Conservation (phyloP, 2,113 vertebrate species). For the Peromyscus californicus region DNA sequence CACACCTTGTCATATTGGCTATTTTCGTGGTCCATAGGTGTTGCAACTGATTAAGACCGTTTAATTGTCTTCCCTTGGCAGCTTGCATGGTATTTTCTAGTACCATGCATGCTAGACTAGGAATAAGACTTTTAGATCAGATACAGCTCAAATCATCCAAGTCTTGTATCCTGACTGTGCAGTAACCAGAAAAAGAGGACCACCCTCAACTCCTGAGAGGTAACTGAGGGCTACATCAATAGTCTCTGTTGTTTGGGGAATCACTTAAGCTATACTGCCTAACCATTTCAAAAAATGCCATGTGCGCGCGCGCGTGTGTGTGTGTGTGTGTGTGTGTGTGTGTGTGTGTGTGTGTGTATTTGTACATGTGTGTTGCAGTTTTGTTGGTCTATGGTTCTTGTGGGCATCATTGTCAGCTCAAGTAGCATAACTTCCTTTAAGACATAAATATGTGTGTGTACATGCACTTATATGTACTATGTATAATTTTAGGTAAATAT, state of each 20-base stretch:
- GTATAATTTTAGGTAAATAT: background rate
- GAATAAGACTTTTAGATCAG: background rate
- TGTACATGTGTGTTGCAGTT: background rate
- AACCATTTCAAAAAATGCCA: background rate
- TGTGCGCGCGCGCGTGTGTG: too few relatives aligned
- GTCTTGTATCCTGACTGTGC: background rate
- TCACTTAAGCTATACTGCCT: background rate
- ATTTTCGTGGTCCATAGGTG: background rate
- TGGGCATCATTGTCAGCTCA: background rate
- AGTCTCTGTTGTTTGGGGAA: background rate
- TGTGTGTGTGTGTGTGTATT: background rate
- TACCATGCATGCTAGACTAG: background rate
- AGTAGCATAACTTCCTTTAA: background rate
- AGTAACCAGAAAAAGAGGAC: background rate
- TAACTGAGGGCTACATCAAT: background rate
- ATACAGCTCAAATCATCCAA: background rate
- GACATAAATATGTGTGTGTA: background rate
- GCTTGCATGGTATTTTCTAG: background rate
- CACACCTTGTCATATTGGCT: background rate
- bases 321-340: too few relatives aligned
- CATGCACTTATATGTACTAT: background rate
- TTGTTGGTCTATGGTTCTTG: background rate
- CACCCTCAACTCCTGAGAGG: background rate
- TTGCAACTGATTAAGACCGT: background rate
- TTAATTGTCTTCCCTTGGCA: too few relatives aligned